These are phyloP conservation scores for Tetanocera ferruginea DNA, from an alignment of 2,888 invertebrate genomes.

Conservation along the genomic window DNA sequence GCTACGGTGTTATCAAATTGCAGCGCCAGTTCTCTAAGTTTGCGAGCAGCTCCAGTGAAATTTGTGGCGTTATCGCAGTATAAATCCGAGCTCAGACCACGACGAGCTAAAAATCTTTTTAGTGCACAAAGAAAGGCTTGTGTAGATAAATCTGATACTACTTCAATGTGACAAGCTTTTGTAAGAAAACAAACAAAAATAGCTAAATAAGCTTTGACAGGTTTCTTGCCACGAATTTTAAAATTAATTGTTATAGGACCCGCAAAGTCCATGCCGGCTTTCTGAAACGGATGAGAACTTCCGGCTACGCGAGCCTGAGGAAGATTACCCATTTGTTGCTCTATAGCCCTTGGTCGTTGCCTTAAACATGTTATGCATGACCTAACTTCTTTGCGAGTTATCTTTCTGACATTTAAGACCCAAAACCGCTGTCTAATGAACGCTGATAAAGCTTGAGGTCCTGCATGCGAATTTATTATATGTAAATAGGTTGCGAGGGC, in stretches of 20 bases:
- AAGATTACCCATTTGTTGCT: constrained; percentile 1
- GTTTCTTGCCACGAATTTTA: constrained; percentile 23
- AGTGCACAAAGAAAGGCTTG: constrained; percentile 32
- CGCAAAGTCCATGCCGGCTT: constrained; percentile 36
- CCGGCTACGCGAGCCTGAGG: not conserved
- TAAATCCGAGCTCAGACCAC: constrained; percentile 1
- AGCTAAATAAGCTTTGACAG: constrained; percentile 40
- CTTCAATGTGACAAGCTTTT: constrained; percentile 46
- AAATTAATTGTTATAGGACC: constrained; percentile 35
- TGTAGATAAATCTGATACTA: constrained; percentile 39
- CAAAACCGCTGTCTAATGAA: too few relatives aligned
- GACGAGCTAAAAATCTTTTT: constrained; percentile 40
- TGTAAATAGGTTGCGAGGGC: constrained; percentile 31
- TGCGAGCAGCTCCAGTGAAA: constrained; percentile 2
- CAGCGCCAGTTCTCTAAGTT: not conserved
- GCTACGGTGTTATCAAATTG: not conserved
- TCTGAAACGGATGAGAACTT: constrained; percentile 6
- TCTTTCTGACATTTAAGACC: constrained; percentile 35
- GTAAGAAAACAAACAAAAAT: constrained; percentile 42
- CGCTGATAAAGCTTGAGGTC: constrained; percentile 34
- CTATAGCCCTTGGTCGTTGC: not conserved
- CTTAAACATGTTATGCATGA: constrained; percentile 4
- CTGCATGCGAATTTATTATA: constrained; percentile 36
- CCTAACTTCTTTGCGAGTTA: constrained; percentile 9
- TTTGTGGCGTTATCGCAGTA: constrained; percentile 40